A percentile compares a stretch with the other conserved stretches of the same genome.
phyloP scores from a whole-genome alignment of 2,113 vertebrate species.

The Eublepharis macularius region DNA sequence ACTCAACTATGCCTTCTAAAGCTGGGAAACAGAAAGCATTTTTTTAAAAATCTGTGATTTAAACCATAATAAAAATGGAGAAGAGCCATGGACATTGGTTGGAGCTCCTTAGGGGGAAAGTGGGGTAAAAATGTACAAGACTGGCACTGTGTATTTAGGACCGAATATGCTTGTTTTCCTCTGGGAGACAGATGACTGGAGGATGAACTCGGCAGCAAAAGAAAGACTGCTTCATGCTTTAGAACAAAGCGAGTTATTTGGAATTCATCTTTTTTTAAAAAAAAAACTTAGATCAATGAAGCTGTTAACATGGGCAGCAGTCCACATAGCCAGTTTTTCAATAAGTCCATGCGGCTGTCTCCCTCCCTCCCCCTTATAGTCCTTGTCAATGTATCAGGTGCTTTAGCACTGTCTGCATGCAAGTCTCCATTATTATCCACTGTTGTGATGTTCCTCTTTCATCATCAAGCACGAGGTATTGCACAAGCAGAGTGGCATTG shows the following conservation, averaged over 20 bases:
- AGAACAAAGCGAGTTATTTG: neutral
- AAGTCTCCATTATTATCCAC: too few species aligned
- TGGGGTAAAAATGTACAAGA: too few species aligned
- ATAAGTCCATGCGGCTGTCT: too few species aligned
- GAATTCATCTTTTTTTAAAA: neutral
- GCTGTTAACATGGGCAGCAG: too few species aligned
- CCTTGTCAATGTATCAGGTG: too few species aligned
- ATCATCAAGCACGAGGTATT: too few species aligned
- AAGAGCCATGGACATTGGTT: slow-evolving; percentile 24
- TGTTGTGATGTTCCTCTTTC: too few species aligned
- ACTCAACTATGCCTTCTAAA: neutral
- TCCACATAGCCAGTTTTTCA: too few species aligned
- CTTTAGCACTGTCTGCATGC: too few species aligned
- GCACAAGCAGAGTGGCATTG: too few species aligned
- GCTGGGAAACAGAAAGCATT: slow-evolving; percentile 15
- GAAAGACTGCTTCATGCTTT: neutral
- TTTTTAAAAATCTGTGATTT: slow-evolving; percentile 14
- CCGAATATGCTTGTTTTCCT: neutral
- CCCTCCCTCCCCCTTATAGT: too few species aligned
- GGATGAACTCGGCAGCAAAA: neutral
- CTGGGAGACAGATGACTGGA: neutral
- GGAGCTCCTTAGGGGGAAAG: too few species aligned
- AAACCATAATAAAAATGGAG: slow-evolving; percentile 16
- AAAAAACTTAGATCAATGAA: neutral
- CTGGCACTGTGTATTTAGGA: neutral